These are phyloP conservation scores for Dipodomys merriami DNA, from an alignment of 2,113 vertebrate species.

Conservation along the genomic window DNA sequence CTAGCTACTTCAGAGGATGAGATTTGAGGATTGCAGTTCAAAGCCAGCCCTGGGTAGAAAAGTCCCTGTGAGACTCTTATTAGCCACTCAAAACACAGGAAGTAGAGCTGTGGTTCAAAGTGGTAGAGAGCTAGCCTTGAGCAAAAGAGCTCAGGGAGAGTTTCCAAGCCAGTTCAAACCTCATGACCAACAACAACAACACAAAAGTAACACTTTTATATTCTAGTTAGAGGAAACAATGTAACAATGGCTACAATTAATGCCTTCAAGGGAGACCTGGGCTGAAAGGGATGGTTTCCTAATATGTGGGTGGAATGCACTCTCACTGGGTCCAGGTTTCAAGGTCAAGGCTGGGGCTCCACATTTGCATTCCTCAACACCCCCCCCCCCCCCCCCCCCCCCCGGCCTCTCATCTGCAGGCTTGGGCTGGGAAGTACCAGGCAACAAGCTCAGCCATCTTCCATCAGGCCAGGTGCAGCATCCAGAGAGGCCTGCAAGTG, in stretches of 20 bases:
- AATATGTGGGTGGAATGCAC: accelerated
- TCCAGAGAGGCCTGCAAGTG: not conserved
- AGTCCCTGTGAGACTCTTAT: too few species aligned
- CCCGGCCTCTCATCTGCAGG: not conserved
- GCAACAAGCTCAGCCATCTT: not conserved
- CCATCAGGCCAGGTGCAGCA: not conserved
- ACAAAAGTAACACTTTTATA: not conserved
- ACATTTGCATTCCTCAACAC: not conserved
- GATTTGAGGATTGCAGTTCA: too few species aligned
- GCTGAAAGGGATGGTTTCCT: not conserved
- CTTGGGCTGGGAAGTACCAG: not conserved
- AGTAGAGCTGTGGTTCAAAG: too few species aligned
- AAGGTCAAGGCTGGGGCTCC: not conserved
- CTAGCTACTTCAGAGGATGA: too few species aligned
- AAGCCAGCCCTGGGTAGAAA: too few species aligned
- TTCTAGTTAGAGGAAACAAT: not conserved
- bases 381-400: too few species aligned
- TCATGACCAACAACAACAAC: too few species aligned
- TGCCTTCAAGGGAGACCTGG: not conserved
- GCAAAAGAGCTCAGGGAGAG: too few species aligned
- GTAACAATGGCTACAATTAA: accelerated
- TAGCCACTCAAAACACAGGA: too few species aligned
- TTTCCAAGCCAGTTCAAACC: too few species aligned
- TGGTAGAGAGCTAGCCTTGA: too few species aligned
- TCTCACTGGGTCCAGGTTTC: not conserved